Evolutionary conservation across 2,888 invertebrate genomes (phyloP).

Genomic region (Craniophora ligustri): DNA sequence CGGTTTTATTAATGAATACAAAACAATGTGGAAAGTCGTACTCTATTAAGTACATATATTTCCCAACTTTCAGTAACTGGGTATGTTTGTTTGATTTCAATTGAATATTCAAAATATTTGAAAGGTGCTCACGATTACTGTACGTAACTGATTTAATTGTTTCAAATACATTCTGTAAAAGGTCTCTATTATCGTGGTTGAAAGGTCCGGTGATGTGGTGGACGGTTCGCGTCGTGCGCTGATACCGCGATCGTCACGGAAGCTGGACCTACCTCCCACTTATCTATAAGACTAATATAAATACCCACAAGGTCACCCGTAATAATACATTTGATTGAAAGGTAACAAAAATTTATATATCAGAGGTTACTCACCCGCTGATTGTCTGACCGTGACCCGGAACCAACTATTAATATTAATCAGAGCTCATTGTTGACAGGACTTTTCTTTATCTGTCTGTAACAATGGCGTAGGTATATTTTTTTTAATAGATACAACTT

Average conservation of each 20-base stretch:
- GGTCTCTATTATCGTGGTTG: constrained; percentile 50
- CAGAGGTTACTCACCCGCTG: constrained; percentile 77
- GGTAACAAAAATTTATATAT: constrained; percentile 64
- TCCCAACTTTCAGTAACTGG: constrained; percentile 22
- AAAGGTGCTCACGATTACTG: constrained; percentile 62
- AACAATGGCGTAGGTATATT: constrained; percentile 17
- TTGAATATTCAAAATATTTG: constrained; percentile 59
- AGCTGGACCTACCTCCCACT: constrained; percentile 51
- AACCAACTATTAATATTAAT: constrained; percentile 64
- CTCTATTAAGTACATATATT: background rate
- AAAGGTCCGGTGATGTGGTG: constrained; percentile 55
- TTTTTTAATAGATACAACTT: background rate
- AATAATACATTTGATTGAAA: constrained; percentile 67
- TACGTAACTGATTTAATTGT: constrained; percentile 55
- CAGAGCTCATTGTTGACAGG: constrained; percentile 64
- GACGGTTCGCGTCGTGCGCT: constrained; percentile 58
- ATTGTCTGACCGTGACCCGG: constrained; percentile 62
- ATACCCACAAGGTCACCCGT: constrained; percentile 64
- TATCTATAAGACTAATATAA: constrained; percentile 50
- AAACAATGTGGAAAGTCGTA: background rate
- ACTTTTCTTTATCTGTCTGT: constrained; percentile 42
- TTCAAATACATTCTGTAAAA: constrained; percentile 52
- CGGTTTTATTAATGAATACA: too few species aligned
- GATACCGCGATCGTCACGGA: constrained; percentile 70
- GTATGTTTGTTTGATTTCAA: constrained; percentile 18